Evolutionary conservation across 1,140 invertebrate species (phyloP).

Genomic region (Neuroterus valhalla): DNA sequence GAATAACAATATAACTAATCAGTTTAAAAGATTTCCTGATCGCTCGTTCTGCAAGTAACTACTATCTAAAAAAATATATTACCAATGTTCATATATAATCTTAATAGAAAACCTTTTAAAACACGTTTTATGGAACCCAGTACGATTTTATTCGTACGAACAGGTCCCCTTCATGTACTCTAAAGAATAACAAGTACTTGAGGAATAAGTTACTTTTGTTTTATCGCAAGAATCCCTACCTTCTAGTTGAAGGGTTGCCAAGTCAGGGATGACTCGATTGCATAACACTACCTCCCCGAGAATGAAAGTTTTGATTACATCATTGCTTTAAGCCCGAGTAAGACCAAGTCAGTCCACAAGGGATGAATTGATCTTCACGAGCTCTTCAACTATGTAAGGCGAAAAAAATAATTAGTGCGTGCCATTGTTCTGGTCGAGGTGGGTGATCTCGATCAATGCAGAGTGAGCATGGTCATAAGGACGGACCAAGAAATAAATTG

Average conservation of each 20-base stretch:
- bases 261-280: constrained; percentile 2
- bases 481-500: background rate
- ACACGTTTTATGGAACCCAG: too few relatives aligned
- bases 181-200: background rate
- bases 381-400: constrained; percentile 6
- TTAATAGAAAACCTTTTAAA: too few relatives aligned
- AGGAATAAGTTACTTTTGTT: background rate
- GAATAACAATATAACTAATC: too few relatives aligned
- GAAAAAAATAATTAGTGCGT: background rate
- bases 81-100: too few relatives aligned
- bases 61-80: too few relatives aligned
- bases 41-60: too few relatives aligned
- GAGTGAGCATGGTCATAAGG: background rate
- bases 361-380: constrained; percentile 14
- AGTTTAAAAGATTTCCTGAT: too few relatives aligned
- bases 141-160: too few relatives aligned
- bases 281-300: constrained; percentile 8
- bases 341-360: background rate
- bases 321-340: constrained; percentile 9
- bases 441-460: constrained; percentile 1
- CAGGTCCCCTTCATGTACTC: too few relatives aligned
- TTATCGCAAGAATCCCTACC: background rate
- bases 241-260: background rate
- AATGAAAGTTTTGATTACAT: constrained; percentile 23
- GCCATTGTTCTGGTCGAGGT: background rate